phyloP scores from a whole-genome alignment of 1,140 invertebrate species.

The Penaeus vannamei region DNA sequence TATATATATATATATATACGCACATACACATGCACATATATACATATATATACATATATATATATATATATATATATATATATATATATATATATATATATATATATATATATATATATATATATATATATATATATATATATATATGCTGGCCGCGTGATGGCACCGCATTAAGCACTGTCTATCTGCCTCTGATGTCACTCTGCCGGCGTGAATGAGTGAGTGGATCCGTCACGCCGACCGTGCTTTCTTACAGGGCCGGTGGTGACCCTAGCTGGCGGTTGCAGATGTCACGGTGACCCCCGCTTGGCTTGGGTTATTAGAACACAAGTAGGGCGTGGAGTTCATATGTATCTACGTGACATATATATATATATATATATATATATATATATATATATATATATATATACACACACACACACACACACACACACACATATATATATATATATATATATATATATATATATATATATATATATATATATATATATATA shows the following conservation, averaged over 20 bases:
- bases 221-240: too few relatives aligned
- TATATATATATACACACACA: background rate
- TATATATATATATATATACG: conserved; percentile 12
- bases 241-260: too few relatives aligned
- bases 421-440: background rate
- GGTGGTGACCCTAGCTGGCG: too few relatives aligned
- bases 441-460: background rate
- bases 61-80: background rate
- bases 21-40: background rate
- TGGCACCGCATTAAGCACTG: background rate
- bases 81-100: background rate
- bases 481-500: background rate
- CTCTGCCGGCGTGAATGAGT: background rate
- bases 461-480: background rate
- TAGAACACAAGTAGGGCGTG: background rate
- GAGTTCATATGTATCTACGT: background rate
- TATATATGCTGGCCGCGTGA: background rate
- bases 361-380: conserved; percentile 30
- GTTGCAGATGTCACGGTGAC: too few relatives aligned
- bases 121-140: background rate
- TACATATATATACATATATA: background rate
- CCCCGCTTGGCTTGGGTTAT: background rate
- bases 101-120: background rate
- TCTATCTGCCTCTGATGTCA: background rate
- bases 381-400: conserved; percentile 26